Evolutionary conservation across 2,888 invertebrate genomes (phyloP), one percentile per base, ranked within the genome.

Genomic region (Odontocerum albicorne): DNA sequence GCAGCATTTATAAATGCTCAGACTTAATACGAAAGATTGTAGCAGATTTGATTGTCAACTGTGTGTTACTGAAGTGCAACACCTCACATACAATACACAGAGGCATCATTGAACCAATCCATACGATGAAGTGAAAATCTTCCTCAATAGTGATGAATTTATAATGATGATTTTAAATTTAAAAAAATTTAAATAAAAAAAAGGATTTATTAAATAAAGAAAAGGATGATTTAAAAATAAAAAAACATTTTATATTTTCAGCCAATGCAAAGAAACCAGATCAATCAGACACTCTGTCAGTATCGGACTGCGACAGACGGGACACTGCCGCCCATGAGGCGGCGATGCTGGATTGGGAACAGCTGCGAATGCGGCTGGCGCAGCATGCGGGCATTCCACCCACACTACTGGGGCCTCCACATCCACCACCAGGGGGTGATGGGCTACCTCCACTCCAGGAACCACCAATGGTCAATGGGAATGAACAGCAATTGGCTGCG

Each of bases 401-500:
- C 33, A 22, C 43, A 6, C 50, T 49, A 27, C 40, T 44, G 3
- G 45, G 40, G n/a, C 51, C 55, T 2, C 55, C 58, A 8, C 58
- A 57, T 1, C 44, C 51, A 10, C 56, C 45, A n/a, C 44, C 61
- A 4, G n/a, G n/a, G n/a, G n/a, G n/a, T n/a, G n/a, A n/a, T n/a
- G n/a, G n/a, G n/a, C n/a, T n/a, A n/a, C 44, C 57, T 12, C 62
- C 66, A 21, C 57, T 63, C 22, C 81, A 87, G 66, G 88, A 89
- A 3, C 90, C 90, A 38, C 49, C 45, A 7, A 33, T 43, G 8
- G 73, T 81, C 61, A n/a, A n/a, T n/a, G n/a, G n/a, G n/a, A n/a
- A n/a, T n/a, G 85, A 85, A 65, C 85, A 84, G 64, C 83, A 84
- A 65, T 81, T 87, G 66, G 89, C 90, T 3, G 90, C 91, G 36